Evolutionary conservation across 1,140 invertebrate genomes (phyloP), one percentile per base, ranked within the genome.

Genomic region (Hirudo medicinalis): DNA sequence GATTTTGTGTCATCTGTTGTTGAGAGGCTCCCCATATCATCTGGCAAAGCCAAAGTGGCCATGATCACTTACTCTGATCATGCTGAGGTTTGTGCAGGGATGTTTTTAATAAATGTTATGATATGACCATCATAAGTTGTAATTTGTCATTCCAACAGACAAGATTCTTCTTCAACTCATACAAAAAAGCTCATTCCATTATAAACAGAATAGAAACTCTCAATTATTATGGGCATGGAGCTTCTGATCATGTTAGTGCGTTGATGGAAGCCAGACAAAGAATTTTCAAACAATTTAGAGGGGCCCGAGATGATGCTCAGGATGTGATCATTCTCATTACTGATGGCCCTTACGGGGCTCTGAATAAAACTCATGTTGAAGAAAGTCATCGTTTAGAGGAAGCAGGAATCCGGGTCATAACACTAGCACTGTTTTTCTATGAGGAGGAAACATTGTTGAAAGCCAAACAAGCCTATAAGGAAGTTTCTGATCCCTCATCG

Each of bases 21-120:
- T 3, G 22, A 22, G 19, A 25, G n/a, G 6, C 69, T 70, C 6
- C 69, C 69, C 20, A 27, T 70, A 29, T 25, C 32, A 3, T 13
- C 15, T 6, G 32, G 69, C 19, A 70, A 53, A 19, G 53, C 53
- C 49, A 36, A 49, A 17, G 43, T 70, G 36, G 69, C 69, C 49
- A 27, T 70, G 17, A 49, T 70, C 69, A 70, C 69, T 25, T 70
- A 54, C 49, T 70, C 69, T 11, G 49, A 70, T 13, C n/a, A 25
- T n/a, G 69, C 69, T 43, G 19, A 36, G n/a, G 53, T 63, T 63
- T 63, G 57, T 63, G 22, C 22, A 15, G 1, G 8, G 57, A 25
- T n/a, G 57, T 63, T 63, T 22, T 63, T 15, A 22, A 6, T n/a
- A n/a, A 32, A 15, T 15, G 19, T 63, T 6, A 6, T 63, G 29